Evolutionary conservation across 2,888 invertebrate genomes (phyloP), one percentile per base, ranked within the genome.

Genomic region (Germaria angustata): DNA sequence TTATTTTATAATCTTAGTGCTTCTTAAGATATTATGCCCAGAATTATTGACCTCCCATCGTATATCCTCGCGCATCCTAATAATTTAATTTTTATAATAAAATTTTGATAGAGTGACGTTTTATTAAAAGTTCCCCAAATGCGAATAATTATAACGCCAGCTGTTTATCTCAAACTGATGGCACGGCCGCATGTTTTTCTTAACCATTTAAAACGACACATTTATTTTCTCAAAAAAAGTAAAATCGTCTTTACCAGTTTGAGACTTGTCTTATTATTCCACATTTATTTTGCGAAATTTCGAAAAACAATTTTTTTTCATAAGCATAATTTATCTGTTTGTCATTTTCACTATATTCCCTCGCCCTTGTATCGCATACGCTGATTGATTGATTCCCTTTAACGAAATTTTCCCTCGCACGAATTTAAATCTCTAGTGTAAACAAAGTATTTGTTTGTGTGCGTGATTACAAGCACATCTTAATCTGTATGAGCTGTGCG

Each of bases 351-450:
- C 32, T 41, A n/a, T 51, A 32, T 22, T 24, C 22, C 7, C 34
- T 15, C 15, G 15, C 24, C 6, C 7, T 36, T 34, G 20, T 71
- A 36, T 59, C 57, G 11, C 11, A 44, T 15, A 22, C 34, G 20
- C 13, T 46, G 71, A 53, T 63, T 63, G 41, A 49, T 72, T 32
- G n/a, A 20, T 51, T 61, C 22, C 51, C 61, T 63, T 53, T 73
- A 51, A 73, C 61, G 51, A 63, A 41, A 51, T 32, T 61, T 49
- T 24, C 9, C 49, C 15, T 34, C 20, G 39, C 24, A 66, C 36
- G 24, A n/a, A 24, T 28, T 65, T 57, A 44, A 34, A 55, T 76
- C 75, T 57, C 57, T 20, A 49, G 46, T 66, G 66, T 75, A 65
- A 65, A 57, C 57, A 46, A 28, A 11, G 9, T 0, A 41, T n/a